Evolutionary conservation across 1,140 invertebrate species (phyloP).

Genomic region (Chelonus insularis): DNA sequence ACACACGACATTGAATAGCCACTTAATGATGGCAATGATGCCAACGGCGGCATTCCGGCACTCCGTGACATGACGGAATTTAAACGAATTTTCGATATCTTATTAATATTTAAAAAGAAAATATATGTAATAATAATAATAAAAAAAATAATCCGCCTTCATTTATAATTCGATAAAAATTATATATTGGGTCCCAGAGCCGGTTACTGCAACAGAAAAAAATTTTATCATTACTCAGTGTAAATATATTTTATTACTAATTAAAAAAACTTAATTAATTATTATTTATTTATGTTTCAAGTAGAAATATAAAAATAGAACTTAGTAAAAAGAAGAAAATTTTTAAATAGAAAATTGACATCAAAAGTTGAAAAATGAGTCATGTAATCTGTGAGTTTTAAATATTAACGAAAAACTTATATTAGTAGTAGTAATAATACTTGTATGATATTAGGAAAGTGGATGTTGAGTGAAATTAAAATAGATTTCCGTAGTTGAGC

Average conservation of each 20-base stretch:
- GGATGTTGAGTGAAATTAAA: slow-evolving; percentile 14
- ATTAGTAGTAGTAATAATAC: too few species aligned
- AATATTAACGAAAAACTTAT: slow-evolving; percentile 22
- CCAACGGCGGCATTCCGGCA: slow-evolving; percentile 48
- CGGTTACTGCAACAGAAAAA: slow-evolving; percentile 58
- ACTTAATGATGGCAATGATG: too few species aligned
- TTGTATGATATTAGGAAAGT: too few species aligned
- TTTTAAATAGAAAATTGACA: slow-evolving; percentile 10
- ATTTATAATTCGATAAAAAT: slow-evolving; percentile 60
- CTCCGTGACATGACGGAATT: slow-evolving; percentile 33
- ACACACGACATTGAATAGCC: slow-evolving; percentile 26
- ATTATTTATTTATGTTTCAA: too few species aligned
- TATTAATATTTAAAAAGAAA: too few species aligned
- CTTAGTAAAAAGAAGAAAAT: background rate
- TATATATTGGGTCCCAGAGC: slow-evolving; percentile 56
- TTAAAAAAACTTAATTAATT: too few species aligned
- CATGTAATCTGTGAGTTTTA: slow-evolving; percentile 21
- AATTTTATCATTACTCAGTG: too few species aligned
- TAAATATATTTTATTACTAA: too few species aligned
- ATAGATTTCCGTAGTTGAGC: slow-evolving; percentile 23
- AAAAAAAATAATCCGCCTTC: too few species aligned
- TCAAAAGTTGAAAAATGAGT: background rate
- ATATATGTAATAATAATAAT: too few species aligned
- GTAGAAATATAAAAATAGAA: too few species aligned
- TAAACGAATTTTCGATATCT: too few species aligned